Base-by-base conservation (phyloP, 2,888 invertebrate species). In the Julus scanicus region DNA sequence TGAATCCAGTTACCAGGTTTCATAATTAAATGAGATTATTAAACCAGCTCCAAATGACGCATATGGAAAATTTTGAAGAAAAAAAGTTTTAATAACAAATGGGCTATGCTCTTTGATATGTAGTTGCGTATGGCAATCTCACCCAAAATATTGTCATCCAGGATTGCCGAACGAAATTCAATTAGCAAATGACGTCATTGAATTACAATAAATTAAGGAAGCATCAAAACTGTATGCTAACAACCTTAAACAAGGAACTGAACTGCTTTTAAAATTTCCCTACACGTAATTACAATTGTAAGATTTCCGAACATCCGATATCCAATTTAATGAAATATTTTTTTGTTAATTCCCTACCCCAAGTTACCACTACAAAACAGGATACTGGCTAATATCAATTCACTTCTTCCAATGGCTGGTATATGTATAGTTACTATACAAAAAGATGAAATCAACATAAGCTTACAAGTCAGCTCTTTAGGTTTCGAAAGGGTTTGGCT, bases 121-220 rank as follows among this genome's bases (percentile, higher is more conserved):
- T 53, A 48, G 48, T 48, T 29, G 48, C 48, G 48, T 48, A 13
- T 48, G 9, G 13, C 6, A 48, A 48, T 17, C 53, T 13, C 1
- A 53, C 13, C 53, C 11, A 17, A 11, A 29, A 29, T 29, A 29
- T 29, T 13, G 13, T 53, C 17, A 53, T 2, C 53, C 17, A 17
- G 53, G 13, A 11, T 17, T 63, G 63, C n/a, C 63, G n/a, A 20
- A 20, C 8, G 20, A 63, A 63, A 63, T 63, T 63, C 63, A 63
- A 63, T 63, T 63, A 63, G 63, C 63, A n/a, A 63, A 63, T 63
- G 63, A 63, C 63, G 63, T 63, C 63, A n/a, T n/a, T 63, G 63
- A 20, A 17, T 13, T 63, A 8, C 63, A 20, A 20, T 20, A n/a
- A 63, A n/a, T n/a, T 63, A 63, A 20, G 8, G n/a, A 20, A 63